Evolutionary conservation across 1,140 invertebrate species (phyloP).

Genomic region (Drosophila nannoptera): DNA sequence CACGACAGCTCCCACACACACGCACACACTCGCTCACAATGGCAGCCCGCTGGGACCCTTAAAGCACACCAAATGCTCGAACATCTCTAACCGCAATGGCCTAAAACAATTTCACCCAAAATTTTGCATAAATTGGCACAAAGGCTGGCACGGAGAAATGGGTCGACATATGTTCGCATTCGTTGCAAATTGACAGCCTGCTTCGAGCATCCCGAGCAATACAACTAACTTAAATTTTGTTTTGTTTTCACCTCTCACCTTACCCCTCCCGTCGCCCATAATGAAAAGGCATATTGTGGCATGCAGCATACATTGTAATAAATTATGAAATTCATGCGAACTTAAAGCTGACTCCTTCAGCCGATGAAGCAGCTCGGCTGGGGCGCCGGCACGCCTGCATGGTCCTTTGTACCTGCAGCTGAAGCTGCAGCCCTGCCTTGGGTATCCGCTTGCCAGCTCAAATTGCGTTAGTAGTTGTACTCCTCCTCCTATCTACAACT

Average conservation of each 20-base stretch:
- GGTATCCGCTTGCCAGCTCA: too few species aligned
- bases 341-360: too few species aligned
- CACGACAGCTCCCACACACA: too few species aligned
- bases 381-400: too few species aligned
- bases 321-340: not conserved
- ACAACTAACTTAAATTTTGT: constrained; percentile 11
- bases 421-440: too few species aligned
- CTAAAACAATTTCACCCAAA: constrained; percentile 40
- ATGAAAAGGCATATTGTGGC: constrained; percentile 30
- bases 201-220: constrained; percentile 19
- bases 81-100: constrained; percentile 1
- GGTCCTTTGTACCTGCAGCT: too few species aligned
- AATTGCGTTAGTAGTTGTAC: not conserved
- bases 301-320: constrained; percentile 51
- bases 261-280: constrained; percentile 40
- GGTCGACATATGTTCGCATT: constrained; percentile 44
- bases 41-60: too few species aligned
- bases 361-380: too few species aligned
- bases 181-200: constrained; percentile 45
- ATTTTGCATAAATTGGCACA: constrained; percentile 62
- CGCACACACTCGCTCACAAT: too few species aligned
- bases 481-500: too few species aligned
- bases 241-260: not conserved
- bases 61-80: too few species aligned
- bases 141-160: constrained; percentile 14